Conservation (phyloP, 2,888 invertebrate species). For the Rhimphoctona megacephalus region DNA sequence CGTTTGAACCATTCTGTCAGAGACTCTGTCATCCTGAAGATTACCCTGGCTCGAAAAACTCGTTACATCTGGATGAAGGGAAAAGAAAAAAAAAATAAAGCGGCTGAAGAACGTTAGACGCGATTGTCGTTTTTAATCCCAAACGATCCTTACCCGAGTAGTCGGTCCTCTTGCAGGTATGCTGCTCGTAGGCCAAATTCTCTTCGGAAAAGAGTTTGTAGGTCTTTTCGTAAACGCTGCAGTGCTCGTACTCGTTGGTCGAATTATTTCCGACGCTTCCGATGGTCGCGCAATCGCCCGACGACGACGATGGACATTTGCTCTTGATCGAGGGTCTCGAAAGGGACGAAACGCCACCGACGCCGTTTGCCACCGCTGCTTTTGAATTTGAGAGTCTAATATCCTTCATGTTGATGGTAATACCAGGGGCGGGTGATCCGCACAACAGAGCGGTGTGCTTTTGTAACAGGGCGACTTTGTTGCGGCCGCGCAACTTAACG, state of each 20-base stretch:
- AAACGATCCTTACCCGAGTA: conserved; percentile 82
- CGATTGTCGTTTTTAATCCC: neutral
- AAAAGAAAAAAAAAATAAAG: neutral
- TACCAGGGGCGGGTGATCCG: conserved; percentile 86
- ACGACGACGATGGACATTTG: conserved; percentile 71
- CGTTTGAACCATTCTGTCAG: conserved; percentile 73
- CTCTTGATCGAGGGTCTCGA: conserved; percentile 81
- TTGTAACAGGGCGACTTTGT: conserved; percentile 88
- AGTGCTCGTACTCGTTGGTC: conserved; percentile 78
- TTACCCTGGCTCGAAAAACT: conserved; percentile 87
- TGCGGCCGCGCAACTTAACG: conserved; percentile 88
- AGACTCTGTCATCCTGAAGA: conserved; percentile 85
- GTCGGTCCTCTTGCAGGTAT: conserved; percentile 85
- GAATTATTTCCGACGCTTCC: conserved; percentile 86
- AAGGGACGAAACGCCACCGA: neutral
- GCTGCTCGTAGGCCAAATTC: conserved; percentile 69
- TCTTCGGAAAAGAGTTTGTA: conserved; percentile 80
- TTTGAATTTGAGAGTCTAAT: conserved; percentile 66
- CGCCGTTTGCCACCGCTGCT: neutral
- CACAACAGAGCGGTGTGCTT: conserved; percentile 88
- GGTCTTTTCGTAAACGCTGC: conserved; percentile 80
- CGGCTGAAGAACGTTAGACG: neutral
- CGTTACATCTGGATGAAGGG: conserved; percentile 78
- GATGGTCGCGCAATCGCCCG: conserved; percentile 79
- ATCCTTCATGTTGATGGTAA: conserved; percentile 88